phyloP scores from a whole-genome alignment of 2,797 vertebrate species.

The Leptatherina wallacei region DNA sequence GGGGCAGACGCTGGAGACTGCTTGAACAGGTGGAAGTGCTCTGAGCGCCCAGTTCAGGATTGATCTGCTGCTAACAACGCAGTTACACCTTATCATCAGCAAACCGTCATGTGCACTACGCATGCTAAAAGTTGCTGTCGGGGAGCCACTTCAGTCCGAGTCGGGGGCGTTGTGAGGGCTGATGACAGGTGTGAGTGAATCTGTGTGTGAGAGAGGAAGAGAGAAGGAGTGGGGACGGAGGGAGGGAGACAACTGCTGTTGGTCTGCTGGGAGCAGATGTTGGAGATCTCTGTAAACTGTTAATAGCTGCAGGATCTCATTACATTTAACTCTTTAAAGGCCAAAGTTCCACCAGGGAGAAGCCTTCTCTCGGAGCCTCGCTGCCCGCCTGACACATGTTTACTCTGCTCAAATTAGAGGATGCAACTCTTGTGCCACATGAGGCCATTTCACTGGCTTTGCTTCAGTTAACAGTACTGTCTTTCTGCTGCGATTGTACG shows the following conservation, averaged over 20 bases:
- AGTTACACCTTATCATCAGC: conserved; percentile 13
- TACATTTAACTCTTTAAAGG: conserved; percentile 80
- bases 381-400: background rate
- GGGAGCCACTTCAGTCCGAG: conserved; percentile 21
- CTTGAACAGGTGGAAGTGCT: conserved; percentile 31
- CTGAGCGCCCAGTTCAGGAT: conserved; percentile 18
- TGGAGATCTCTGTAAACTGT: conserved; percentile 82
- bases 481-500: background rate
- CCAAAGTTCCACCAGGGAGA: conserved; percentile 30
- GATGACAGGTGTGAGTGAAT: conserved; percentile 68
- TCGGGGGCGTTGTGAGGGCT: conserved; percentile 55
- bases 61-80: conserved; percentile 18
- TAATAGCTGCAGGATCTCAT: conserved; percentile 82
- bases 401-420: conserved; percentile 4
- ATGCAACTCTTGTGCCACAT: background rate
- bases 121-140: conserved; percentile 42
- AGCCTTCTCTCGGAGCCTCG: conserved; percentile 5
- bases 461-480: background rate
- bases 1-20: background rate
- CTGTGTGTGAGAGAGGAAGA: conserved; percentile 8
- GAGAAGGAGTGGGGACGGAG: conserved; percentile 63
- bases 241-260: conserved; percentile 76
- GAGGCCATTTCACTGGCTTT: background rate
- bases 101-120: conserved; percentile 24
- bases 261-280: conserved; percentile 83